A percentile compares a stretch with the other conserved stretches of the same genome.
phyloP scores from a whole-genome alignment of 2,888 invertebrate genomes.

The Leptinotarsa juncta region DNA sequence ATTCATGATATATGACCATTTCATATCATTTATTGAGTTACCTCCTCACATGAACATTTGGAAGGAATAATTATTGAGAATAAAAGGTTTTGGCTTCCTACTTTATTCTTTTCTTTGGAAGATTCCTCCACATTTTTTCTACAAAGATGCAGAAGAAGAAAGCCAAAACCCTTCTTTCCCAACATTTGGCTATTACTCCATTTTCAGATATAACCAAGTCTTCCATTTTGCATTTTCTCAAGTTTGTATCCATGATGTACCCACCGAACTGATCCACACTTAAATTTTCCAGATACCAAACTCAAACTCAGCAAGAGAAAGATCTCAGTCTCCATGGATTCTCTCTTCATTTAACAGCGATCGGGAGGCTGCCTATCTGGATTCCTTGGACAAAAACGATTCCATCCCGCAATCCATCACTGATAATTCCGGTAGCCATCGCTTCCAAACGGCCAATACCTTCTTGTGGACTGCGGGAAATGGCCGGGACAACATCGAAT shows the following conservation, averaged over 20 bases:
- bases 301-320: constrained; percentile 59
- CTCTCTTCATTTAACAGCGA: constrained; percentile 64
- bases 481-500: constrained; percentile 62
- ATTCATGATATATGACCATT: too few species aligned
- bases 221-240: too few species aligned
- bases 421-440: constrained; percentile 55
- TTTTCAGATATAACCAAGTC: too few species aligned
- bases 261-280: not conserved
- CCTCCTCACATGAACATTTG: not conserved
- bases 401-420: constrained; percentile 54
- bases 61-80: not conserved
- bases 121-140: too few species aligned
- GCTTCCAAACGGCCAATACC: constrained; percentile 67
- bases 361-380: constrained; percentile 62
- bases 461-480: constrained; percentile 68
- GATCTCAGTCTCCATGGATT: constrained; percentile 66
- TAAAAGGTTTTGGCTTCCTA: too few species aligned
- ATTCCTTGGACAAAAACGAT: constrained; percentile 63
- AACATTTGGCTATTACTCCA: too few species aligned
- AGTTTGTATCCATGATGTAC: too few species aligned
- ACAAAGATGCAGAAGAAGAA: too few species aligned
- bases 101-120: too few species aligned
- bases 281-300: constrained; percentile 51
- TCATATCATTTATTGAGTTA: too few species aligned
- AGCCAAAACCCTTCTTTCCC: too few species aligned